Percentiles rank a stretch among this genome's conserved stretches.
These are phyloP conservation scores for Hypanus sabinus DNA, from an alignment of 2,113 vertebrate species.

Conservation along the genomic window DNA sequence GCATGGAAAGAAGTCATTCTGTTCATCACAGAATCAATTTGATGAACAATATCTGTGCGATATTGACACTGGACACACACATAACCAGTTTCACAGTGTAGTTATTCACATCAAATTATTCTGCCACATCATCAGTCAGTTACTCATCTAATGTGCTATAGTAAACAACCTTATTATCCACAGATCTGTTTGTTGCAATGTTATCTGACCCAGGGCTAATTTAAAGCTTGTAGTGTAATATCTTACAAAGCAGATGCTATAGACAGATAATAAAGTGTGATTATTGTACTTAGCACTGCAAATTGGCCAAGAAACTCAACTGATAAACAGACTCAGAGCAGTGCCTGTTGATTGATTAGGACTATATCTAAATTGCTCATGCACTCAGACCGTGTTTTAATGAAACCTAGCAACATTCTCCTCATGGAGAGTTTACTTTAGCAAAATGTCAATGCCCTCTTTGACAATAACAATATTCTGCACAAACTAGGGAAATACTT, in stretches of 20 bases:
- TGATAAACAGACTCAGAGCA: not conserved
- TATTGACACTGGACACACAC: not conserved
- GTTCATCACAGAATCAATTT: not conserved
- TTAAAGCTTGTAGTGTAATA: conserved; percentile 35
- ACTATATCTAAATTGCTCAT: conserved; percentile 9
- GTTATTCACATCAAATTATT: conserved; percentile 20
- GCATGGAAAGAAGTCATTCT: not conserved
- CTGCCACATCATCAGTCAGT: conserved; percentile 19
- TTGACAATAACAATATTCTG: not conserved
- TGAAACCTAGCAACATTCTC: not conserved
- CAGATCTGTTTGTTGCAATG: conserved; percentile 31
- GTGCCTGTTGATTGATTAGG: conserved; percentile 6
- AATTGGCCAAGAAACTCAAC: conserved; percentile 31
- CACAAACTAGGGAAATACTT: not conserved
- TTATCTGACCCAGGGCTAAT: conserved; percentile 34
- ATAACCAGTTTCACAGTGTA: not conserved
- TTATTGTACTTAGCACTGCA: conserved; percentile 19
- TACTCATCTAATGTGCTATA: conserved; percentile 23
- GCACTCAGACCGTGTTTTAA: not conserved
- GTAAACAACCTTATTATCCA: conserved; percentile 33
- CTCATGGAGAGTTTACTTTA: not conserved
- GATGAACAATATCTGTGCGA: not conserved
- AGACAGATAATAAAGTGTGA: conserved; percentile 29
- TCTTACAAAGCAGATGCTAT: conserved; percentile 29
- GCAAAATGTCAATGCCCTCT: not conserved